A percentile compares a stretch with the other conserved stretches of the same genome.
These are phyloP conservation scores for Ciconia stormi DNA, from an alignment of 2,113 vertebrate species.

Conservation along the genomic window DNA sequence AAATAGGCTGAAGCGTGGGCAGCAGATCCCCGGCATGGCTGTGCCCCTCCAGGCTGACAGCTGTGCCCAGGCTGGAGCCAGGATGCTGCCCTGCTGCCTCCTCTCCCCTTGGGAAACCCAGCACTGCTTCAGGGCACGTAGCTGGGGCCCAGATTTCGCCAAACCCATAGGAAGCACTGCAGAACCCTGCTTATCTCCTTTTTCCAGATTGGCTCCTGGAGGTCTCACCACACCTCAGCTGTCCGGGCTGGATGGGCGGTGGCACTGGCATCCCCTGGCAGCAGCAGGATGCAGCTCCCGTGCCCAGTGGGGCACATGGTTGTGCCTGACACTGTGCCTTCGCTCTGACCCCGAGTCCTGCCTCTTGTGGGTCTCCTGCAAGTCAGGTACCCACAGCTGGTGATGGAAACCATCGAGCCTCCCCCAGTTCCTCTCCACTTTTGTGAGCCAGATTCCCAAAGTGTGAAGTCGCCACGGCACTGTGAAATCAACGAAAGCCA, in stretches of 20 bases:
- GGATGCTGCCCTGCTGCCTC: not conserved
- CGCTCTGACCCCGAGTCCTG: accelerated
- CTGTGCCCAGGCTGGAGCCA: not conserved
- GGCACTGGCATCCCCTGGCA: not conserved
- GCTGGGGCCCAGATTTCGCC: accelerated
- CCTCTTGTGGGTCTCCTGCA: not conserved
- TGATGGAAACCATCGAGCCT: not conserved
- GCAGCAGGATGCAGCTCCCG: not conserved
- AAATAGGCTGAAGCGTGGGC: not conserved
- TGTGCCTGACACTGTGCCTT: not conserved
- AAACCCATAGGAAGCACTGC: not conserved
- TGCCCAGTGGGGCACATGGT: not conserved
- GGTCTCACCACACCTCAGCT: not conserved
- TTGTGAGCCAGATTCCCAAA: not conserved
- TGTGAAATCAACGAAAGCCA: not conserved
- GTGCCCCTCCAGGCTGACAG: not conserved
- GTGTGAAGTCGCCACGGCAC: accelerated
- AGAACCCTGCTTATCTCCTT: not conserved
- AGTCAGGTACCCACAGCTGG: not conserved
- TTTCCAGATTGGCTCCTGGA: not conserved
- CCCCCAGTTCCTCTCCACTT: not conserved
- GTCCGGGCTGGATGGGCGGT: not conserved
- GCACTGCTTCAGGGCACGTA: accelerated
- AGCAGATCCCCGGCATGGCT: not conserved
- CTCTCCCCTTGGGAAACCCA: not conserved